Evolutionary conservation across 2,113 vertebrate species (phyloP).

Genomic region (Urocolius indicus): DNA sequence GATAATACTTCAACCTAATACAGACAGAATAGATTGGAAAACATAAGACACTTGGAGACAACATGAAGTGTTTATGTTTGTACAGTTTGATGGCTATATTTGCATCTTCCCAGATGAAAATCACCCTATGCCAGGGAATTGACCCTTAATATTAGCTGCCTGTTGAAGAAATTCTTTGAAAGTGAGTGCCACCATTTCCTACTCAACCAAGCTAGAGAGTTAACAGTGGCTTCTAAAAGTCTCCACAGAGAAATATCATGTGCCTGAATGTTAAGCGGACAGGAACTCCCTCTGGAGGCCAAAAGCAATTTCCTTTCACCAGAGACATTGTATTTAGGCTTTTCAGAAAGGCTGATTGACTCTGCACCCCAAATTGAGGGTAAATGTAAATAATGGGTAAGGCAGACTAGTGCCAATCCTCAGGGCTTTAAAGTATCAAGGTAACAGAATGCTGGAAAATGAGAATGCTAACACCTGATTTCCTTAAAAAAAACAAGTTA

Average conservation of each 20-base stretch:
- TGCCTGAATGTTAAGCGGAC: not conserved
- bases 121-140: not conserved
- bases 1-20: slow-evolving; percentile 92
- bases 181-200: not conserved
- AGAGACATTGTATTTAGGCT: not conserved
- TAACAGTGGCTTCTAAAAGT: not conserved
- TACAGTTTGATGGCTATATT: not conserved
- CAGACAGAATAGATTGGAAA: slow-evolving; percentile 12
- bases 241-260: not conserved
- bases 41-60: not conserved
- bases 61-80: not conserved
- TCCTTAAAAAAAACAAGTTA: not conserved
- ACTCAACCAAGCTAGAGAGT: not conserved
- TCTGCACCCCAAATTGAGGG: not conserved
- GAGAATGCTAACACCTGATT: not conserved
- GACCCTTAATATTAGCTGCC: not conserved
- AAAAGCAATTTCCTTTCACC: not conserved
- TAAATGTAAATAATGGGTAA: not conserved
- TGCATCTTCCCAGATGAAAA: not conserved
- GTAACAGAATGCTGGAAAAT: not conserved
- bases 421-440: not conserved
- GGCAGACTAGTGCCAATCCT: not conserved
- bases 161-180: not conserved
- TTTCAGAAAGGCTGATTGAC: not conserved
- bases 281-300: slow-evolving; percentile 56